Conservation (phyloP, 2,113 vertebrate genomes). For the Tachysurus fulvidraco region DNA sequence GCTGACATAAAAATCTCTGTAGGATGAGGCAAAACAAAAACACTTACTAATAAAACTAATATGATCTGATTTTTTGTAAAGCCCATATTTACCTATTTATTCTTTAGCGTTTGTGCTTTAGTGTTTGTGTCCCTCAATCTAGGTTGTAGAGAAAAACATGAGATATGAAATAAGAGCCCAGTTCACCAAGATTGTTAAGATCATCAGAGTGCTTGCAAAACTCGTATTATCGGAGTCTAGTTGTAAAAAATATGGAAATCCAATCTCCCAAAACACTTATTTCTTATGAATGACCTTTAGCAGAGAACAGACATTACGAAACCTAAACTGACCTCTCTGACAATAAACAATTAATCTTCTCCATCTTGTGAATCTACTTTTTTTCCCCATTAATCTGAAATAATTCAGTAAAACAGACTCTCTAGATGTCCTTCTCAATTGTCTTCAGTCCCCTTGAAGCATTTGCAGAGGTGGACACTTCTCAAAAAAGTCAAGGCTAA, state of each 20-base stretch:
- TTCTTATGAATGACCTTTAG: neutral
- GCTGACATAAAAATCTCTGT: neutral
- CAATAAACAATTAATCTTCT: neutral
- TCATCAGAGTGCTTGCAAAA: neutral
- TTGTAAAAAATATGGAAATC: neutral
- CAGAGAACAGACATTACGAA: neutral
- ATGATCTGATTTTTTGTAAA: neutral
- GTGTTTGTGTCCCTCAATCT: neutral
- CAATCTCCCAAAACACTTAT: neutral
- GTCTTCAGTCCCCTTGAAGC: slow-evolving; percentile 25
- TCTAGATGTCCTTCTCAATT: neutral
- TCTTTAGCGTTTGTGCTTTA: too few species aligned
- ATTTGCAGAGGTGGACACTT: slow-evolving; percentile 11
- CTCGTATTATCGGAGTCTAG: neutral
- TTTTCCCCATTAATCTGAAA: neutral
- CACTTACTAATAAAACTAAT: neutral
- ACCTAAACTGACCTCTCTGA: neutral
- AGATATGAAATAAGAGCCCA: neutral
- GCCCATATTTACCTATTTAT: neutral
- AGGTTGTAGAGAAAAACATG: neutral
- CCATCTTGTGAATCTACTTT: neutral
- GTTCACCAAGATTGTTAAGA: neutral
- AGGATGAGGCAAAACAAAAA: neutral
- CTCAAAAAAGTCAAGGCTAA: slow-evolving; percentile 44
- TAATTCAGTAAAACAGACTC: neutral